Base-by-base conservation (phyloP, 2,888 invertebrate species). In the Fragum whitleyi region DNA sequence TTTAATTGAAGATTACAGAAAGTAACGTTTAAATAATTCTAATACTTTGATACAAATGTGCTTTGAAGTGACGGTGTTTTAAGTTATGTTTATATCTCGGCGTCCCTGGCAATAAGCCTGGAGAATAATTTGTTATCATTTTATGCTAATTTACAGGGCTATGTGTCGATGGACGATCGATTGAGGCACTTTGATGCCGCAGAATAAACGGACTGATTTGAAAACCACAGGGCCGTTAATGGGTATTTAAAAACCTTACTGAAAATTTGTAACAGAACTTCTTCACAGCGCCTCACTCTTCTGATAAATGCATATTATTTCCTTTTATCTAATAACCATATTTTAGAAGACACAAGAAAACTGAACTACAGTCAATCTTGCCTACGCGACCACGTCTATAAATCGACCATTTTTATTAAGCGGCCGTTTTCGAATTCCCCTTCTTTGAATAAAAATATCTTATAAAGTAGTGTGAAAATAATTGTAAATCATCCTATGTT, bases 51-150 rank as follows among this genome's bases (percentile, higher is more conserved):
- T 47, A 47, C 47, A 47, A 47, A 47, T 3, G 47, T 47, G 2
- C 65, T 65, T 65, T 65, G 65, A 65, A 36, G 65, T 65, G 65
- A 65, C 65, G 42, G 42, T n/a, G 29, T 65, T 47, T 39, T 42
- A 47, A n/a, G 53, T 69, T 28, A 55, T 78, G 81, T 84, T 84
- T 84, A 84, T 67, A 81, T 74, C 74, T 76, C 57, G 70, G 67
- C 71, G 39, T 69, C 70, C 26, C 19, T 23, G 21, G 21, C 29
- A 32, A 21, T 70, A 74, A 74, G 55, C 69, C 59, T 73, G 78
- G 74, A 77, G 62, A 65, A 42, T 79, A 73, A 84, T 78, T 79
- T 81, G 74, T 71, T 75, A 84, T 81, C 78, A 81, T 84, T 77
- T 74, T 81, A 78, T 76, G 79, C 47, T 81, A 84, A 81, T 83